Evolutionary conservation across 1,140 invertebrate genomes (phyloP).

Genomic region (Coptotermes formosanus): DNA sequence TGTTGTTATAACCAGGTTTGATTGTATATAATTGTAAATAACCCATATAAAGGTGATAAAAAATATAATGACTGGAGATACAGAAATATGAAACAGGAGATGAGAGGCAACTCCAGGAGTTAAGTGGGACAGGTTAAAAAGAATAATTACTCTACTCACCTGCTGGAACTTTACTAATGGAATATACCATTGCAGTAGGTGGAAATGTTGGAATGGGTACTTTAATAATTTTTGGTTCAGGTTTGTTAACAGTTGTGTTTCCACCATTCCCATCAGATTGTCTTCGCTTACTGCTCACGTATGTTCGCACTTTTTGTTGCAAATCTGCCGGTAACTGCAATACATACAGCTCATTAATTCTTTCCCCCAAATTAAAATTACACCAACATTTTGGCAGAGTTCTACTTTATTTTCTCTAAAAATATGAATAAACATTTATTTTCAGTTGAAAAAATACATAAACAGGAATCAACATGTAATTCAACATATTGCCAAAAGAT

Average conservation of each 20-base stretch:
- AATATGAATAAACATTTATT: too few species aligned
- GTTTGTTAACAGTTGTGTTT: constrained; percentile 44
- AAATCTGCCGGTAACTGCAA: constrained; percentile 84
- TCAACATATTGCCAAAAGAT: not conserved
- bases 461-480: not conserved
- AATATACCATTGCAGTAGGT: constrained; percentile 80
- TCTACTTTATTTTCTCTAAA: too few species aligned
- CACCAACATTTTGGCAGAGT: not conserved
- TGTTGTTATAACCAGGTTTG: too few species aligned
- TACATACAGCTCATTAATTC: constrained; percentile 31
- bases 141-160: not conserved
- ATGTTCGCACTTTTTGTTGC: constrained; percentile 82
- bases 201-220: constrained; percentile 83
- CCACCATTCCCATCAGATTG: constrained; percentile 44
- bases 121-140: too few species aligned
- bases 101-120: too few species aligned
- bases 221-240: constrained; percentile 68
- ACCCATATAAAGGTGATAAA: too few species aligned
- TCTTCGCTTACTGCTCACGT: constrained; percentile 64
- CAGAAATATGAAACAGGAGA: too few species aligned
- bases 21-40: too few species aligned
- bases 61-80: too few species aligned
- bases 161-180: constrained; percentile 21
- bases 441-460: not conserved
- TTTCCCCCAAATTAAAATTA: not conserved